Conservation (phyloP, 1,140 invertebrate genomes). For the Danaus plexippus region DNA sequence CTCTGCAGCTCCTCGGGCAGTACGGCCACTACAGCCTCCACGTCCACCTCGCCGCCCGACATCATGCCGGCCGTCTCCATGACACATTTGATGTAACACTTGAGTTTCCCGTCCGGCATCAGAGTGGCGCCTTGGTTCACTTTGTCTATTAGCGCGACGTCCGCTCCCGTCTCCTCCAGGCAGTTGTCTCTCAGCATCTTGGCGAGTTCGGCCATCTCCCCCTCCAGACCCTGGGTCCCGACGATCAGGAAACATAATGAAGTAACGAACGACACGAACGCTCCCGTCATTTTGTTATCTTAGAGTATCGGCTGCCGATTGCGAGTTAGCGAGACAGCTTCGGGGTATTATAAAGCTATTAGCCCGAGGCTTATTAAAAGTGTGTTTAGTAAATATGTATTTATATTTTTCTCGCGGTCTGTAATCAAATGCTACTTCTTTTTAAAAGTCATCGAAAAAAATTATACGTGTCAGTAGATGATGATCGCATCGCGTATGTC, state of each 20-base stretch:
- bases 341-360: no score
- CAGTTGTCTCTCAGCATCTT: conserved; percentile 53
- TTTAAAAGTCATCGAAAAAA: conserved; percentile 35
- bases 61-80: conserved; percentile 64
- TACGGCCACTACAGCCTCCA: conserved; percentile 49
- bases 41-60: conserved; percentile 45
- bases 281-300: conserved; percentile 17
- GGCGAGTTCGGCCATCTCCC: conserved; percentile 53
- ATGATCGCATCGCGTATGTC: background rate
- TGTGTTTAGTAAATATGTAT: conserved; percentile 7
- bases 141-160: conserved; percentile 35
- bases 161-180: conserved; percentile 43
- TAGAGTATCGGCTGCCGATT: background rate
- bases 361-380: conserved; percentile 26
- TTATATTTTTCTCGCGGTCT: conserved; percentile 22
- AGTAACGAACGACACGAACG: conserved; percentile 8
- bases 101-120: conserved; percentile 41
- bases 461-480: conserved; percentile 19
- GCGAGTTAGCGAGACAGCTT: background rate
- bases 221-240: conserved; percentile 29
- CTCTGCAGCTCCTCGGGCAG: conserved; percentile 43
- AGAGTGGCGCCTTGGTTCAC: conserved; percentile 44
- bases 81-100: conserved; percentile 60
- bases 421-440: conserved; percentile 25
- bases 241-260: conserved; percentile 13